A percentile compares a stretch with the other conserved stretches of the same genome.
These are phyloP conservation scores for Dromiciops gliroides DNA, from an alignment of 2,113 vertebrate genomes.

Conservation along the genomic window DNA sequence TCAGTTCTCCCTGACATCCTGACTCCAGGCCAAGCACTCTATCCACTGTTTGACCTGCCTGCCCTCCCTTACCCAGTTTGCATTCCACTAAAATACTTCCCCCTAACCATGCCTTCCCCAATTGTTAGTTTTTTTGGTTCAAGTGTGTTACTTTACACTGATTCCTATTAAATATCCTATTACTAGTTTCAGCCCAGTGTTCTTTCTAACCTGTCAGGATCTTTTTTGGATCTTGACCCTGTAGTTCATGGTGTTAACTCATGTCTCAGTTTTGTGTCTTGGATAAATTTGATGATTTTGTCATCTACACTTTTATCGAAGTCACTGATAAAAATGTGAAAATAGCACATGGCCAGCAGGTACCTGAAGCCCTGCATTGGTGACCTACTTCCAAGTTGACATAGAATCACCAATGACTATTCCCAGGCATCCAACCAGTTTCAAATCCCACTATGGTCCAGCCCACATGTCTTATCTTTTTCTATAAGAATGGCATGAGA, in stretches of 20 bases:
- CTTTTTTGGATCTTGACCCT: neutral
- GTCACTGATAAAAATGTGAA: neutral
- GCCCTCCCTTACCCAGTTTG: neutral
- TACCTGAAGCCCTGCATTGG: neutral
- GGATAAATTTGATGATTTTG: neutral
- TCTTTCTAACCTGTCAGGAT: neutral
- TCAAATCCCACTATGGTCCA: neutral
- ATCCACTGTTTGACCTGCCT: neutral
- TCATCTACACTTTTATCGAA: neutral
- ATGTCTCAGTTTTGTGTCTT: neutral
- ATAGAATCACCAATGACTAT: too few relatives aligned
- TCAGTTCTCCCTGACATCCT: neutral
- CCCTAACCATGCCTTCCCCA: neutral
- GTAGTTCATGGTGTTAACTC: neutral
- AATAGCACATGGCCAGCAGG: neutral
- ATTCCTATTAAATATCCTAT: neutral
- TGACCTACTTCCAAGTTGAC: neutral
- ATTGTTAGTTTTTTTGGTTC: neutral
- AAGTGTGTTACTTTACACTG: neutral
- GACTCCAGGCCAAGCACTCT: neutral
- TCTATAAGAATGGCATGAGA: neutral
- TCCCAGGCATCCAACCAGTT: neutral
- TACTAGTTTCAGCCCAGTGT: neutral
- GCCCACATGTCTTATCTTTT: neutral
- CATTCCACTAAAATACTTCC: neutral